These are phyloP conservation scores for Marronus borbonicus DNA, from an alignment of 2,888 invertebrate genomes.

Conservation along the genomic window DNA sequence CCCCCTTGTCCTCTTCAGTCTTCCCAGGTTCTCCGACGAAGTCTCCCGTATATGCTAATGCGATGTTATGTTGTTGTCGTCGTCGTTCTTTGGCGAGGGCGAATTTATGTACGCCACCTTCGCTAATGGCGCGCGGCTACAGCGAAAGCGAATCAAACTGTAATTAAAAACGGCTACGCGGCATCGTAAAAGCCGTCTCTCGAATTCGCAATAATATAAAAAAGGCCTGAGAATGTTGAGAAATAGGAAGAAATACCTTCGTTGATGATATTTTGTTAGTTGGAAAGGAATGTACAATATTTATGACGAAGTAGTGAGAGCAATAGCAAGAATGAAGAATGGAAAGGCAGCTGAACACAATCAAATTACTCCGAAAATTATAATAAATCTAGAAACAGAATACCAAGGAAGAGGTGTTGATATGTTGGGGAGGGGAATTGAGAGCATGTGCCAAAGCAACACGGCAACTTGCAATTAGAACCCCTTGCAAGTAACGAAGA, in stretches of 20 bases:
- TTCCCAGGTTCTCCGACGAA: not conserved
- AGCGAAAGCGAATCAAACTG: conserved; percentile 47
- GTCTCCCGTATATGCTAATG: conserved; percentile 62
- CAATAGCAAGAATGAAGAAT: no score
- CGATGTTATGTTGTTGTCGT: conserved; percentile 42
- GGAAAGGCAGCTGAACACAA: no score
- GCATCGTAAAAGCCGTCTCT: not conserved
- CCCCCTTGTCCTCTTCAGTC: not conserved
- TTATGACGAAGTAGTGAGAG: no score
- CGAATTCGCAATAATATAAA: not conserved
- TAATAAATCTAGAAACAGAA: no score
- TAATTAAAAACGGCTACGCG: conserved; percentile 43
- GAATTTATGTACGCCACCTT: conserved; percentile 51
- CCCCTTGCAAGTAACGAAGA: no score
- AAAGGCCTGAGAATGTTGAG: not conserved
- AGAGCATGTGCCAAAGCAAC: no score
- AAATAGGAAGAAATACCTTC: not conserved
- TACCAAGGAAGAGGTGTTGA: no score
- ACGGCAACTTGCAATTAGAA: no score
- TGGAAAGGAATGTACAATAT: not conserved
- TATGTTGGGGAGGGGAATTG: no score
- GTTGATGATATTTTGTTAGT: not conserved
- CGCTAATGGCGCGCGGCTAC: conserved; percentile 46
- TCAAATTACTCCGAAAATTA: no score
- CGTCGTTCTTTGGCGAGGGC: conserved; percentile 53